A percentile compares a stretch with the other conserved stretches of the same genome.
phyloP scores from a whole-genome alignment of 2,113 vertebrate genomes.

The Hystrix brachyura region DNA sequence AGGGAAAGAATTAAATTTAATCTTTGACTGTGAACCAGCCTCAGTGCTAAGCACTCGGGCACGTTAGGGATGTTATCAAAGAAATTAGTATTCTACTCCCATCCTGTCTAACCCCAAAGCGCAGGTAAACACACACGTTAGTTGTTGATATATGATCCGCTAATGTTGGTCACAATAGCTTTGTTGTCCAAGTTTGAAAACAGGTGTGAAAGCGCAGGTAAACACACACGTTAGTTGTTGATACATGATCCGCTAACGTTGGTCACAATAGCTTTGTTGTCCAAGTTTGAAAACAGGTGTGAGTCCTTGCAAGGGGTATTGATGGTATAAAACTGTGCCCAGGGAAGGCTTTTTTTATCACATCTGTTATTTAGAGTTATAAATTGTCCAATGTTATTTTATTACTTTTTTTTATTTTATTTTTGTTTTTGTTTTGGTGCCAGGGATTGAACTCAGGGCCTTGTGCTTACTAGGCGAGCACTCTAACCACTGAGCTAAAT shows the following conservation, averaged over 20 bases:
- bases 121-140: neutral
- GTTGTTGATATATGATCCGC: neutral
- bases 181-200: neutral
- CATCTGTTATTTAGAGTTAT: neutral
- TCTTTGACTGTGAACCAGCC: neutral
- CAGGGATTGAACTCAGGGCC: too few species aligned
- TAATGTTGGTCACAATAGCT: neutral
- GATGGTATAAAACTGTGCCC: neutral
- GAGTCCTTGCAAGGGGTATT: neutral
- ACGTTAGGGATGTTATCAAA: neutral
- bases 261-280: neutral
- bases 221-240: neutral
- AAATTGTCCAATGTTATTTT: conserved; percentile 42
- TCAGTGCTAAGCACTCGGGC: neutral
- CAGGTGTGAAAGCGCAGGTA: neutral
- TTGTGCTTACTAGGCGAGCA: too few species aligned
- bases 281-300: neutral
- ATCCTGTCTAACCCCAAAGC: neutral
- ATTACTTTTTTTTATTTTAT: conserved; percentile 42
- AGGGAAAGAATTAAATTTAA: neutral
- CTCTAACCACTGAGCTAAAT: too few species aligned
- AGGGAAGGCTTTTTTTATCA: neutral
- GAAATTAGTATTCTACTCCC: neutral
- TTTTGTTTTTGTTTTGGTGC: too few species aligned
- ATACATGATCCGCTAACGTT: neutral